These are phyloP conservation scores for Nansenia antarctica DNA, from an alignment of 2,113 vertebrate genomes.

Conservation along the genomic window DNA sequence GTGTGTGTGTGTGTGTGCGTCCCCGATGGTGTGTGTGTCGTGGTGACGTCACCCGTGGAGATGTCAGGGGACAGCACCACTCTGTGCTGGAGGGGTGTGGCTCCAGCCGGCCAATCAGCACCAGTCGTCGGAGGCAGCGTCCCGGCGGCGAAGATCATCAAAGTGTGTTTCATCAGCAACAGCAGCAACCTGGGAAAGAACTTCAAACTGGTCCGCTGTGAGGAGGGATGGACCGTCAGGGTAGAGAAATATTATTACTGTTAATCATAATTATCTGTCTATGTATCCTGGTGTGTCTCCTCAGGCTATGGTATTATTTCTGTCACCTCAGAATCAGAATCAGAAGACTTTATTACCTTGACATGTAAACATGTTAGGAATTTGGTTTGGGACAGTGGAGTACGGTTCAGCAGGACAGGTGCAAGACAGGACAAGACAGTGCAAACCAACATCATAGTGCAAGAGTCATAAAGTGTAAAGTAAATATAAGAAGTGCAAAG, in stretches of 20 bases:
- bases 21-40: slow-evolving; percentile 26
- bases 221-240: slow-evolving; percentile 83
- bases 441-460: too few species aligned
- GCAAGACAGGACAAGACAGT: too few species aligned
- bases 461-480: too few species aligned
- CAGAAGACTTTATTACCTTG: too few species aligned
- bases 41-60: slow-evolving; percentile 47
- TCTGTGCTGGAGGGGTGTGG: slow-evolving; percentile 73
- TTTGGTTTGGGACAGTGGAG: too few species aligned
- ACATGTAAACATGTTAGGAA: too few species aligned
- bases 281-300: background rate
- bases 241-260: slow-evolving; percentile 59
- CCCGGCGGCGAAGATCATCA: slow-evolving; percentile 83
- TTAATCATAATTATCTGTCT: background rate
- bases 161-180: slow-evolving; percentile 95
- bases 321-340: too few species aligned
- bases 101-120: slow-evolving; percentile 50
- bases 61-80: slow-evolving; percentile 84
- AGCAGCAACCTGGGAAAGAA: slow-evolving; percentile 90
- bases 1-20: slow-evolving; percentile 9
- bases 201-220: slow-evolving; percentile 94
- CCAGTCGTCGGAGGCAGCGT: slow-evolving; percentile 49
- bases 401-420: too few species aligned
- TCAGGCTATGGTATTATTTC: too few species aligned
- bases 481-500: too few species aligned